Conservation (phyloP, 2,888 invertebrate species). For the Dryobota labecula region DNA sequence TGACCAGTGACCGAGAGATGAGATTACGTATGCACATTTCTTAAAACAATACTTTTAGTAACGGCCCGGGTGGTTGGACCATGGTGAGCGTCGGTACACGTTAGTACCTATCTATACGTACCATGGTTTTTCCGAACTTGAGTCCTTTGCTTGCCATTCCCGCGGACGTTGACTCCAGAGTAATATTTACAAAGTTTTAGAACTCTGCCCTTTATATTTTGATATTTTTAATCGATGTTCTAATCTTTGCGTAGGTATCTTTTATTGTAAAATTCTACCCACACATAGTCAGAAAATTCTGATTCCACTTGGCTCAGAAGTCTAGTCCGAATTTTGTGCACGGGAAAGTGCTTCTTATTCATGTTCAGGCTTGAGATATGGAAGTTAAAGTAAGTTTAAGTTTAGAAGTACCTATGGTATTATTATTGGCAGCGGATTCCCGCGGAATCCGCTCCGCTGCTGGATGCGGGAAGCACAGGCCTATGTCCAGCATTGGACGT, state of each 20-base stretch:
- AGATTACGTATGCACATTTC: slow-evolving; percentile 16
- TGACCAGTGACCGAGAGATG: slow-evolving; percentile 12
- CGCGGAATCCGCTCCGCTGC: no score
- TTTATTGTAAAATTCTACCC: neutral
- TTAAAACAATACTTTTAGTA: slow-evolving; percentile 12
- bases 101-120: neutral
- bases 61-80: neutral
- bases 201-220: neutral
- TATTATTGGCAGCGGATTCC: neutral
- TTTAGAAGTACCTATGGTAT: neutral
- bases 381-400: neutral
- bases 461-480: no score
- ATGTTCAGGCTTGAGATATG: neutral
- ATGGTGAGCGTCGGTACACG: neutral
- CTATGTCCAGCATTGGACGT: no score
- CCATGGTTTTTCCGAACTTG: slow-evolving; percentile 10
- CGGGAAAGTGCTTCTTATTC: neutral
- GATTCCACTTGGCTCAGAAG: neutral
- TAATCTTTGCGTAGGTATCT: no score
- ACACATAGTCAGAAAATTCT: no score
- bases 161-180: slow-evolving; percentile 8
- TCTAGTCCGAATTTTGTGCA: neutral
- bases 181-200: neutral
- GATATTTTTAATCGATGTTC: neutral
- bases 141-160: slow-evolving; percentile 2